phyloP scores from a whole-genome alignment of 2,797 vertebrate genomes.

The Decapterus maruadsi region DNA sequence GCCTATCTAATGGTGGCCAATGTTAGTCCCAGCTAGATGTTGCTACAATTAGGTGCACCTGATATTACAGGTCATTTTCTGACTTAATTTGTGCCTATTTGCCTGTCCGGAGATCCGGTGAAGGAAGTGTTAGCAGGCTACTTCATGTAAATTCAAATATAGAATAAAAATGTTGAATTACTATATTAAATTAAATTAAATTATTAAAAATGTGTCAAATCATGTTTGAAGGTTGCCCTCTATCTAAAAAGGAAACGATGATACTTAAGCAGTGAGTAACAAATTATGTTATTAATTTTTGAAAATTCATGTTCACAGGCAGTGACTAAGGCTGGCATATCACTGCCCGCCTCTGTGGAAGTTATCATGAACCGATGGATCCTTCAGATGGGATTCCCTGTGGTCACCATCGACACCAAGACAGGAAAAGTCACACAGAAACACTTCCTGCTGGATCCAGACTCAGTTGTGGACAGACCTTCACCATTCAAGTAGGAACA shows the following conservation, averaged over 20 bases:
- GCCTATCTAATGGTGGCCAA: background rate
- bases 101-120: background rate
- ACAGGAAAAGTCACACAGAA: slow-evolving; percentile 84
- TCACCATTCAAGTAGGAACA: slow-evolving; percentile 88
- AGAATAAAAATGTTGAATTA: too few species aligned
- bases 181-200: too few species aligned
- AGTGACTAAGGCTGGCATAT: rapidly evolving
- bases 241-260: background rate
- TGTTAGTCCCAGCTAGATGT: too few species aligned
- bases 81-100: background rate
- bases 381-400: slow-evolving; percentile 95
- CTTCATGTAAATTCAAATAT: background rate
- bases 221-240: background rate
- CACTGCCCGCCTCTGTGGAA: slow-evolving; percentile 61
- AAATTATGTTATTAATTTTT: background rate
- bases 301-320: slow-evolving; percentile 75
- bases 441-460: slow-evolving; percentile 90
- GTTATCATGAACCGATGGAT: slow-evolving; percentile 94
- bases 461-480: slow-evolving; percentile 80
- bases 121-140: background rate
- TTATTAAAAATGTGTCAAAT: background rate
- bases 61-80: background rate
- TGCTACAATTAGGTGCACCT: background rate
- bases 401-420: slow-evolving; percentile 88
- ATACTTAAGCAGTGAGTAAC: background rate